phyloP scores from a whole-genome alignment of 2,888 invertebrate genomes.

The Coelogynopora nodosa region DNA sequence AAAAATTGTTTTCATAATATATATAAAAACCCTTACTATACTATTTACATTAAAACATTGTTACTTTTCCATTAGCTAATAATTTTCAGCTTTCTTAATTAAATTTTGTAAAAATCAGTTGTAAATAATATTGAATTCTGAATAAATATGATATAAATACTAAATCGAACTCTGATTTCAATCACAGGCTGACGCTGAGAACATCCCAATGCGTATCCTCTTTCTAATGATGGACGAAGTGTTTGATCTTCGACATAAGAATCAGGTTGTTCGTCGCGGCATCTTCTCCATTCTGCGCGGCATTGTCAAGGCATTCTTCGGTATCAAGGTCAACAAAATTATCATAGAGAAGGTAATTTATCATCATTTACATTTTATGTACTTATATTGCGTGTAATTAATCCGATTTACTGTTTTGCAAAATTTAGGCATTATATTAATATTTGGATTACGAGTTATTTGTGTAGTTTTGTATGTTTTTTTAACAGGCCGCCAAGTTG shows the following conservation, averaged over 20 bases:
- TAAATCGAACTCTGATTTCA: too few relatives aligned
- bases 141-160: too few relatives aligned
- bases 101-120: too few relatives aligned
- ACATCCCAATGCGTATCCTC: conserved; percentile 76
- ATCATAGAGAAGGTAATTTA: conserved; percentile 39
- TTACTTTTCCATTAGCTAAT: too few relatives aligned
- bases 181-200: conserved; percentile 63
- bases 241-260: conserved; percentile 75
- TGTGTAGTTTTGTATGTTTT: background rate
- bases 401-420: too few relatives aligned
- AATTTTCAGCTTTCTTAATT: too few relatives aligned
- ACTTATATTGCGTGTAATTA: background rate
- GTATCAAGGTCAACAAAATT: conserved; percentile 73
- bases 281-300: conserved; percentile 74
- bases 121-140: too few relatives aligned
- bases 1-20: too few relatives aligned
- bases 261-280: conserved; percentile 75
- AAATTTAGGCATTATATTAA: background rate
- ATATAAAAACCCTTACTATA: too few relatives aligned
- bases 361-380: background rate
- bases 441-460: background rate
- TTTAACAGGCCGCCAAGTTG: conserved; percentile 25
- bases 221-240: conserved; percentile 78
- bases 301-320: conserved; percentile 75
- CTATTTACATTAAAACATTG: too few relatives aligned